A percentile compares a stretch with the other conserved stretches of the same genome.
These are phyloP conservation scores for Cataglyphis albicans DNA, from an alignment of 2,888 invertebrate genomes.

Conservation along the genomic window DNA sequence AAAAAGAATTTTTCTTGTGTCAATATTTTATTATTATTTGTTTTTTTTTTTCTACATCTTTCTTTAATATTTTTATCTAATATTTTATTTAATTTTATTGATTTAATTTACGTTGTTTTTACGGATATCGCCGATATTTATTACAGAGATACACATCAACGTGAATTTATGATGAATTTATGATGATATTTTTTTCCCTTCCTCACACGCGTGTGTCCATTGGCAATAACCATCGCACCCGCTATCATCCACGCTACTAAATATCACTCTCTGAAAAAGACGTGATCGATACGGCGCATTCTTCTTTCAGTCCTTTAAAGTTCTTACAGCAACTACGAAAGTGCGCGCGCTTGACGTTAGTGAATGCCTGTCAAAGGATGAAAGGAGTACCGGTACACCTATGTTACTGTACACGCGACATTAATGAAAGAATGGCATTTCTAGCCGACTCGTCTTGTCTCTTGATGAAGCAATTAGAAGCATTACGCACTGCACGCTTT, in stretches of 20 bases:
- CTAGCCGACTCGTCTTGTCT: conserved; percentile 46
- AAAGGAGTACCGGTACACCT: conserved; percentile 52
- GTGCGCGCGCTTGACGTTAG: conserved; percentile 31
- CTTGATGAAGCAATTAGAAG: conserved; percentile 51
- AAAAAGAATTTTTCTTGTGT: neutral
- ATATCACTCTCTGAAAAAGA: conserved; percentile 80
- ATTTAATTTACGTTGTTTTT: neutral
- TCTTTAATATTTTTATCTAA: neutral
- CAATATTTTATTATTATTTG: neutral
- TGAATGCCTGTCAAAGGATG: conserved; percentile 54
- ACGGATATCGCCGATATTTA: neutral
- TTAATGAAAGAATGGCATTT: conserved; percentile 54
- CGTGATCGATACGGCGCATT: conserved; percentile 79
- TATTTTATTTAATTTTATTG: neutral
- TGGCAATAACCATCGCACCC: conserved; percentile 66
- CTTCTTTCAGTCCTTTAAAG: conserved; percentile 62
- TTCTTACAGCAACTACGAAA: conserved; percentile 54
- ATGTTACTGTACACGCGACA: conserved; percentile 48
- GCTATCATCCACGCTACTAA: conserved; percentile 80
- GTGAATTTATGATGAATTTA: conserved; percentile 24
- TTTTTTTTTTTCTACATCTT: neutral
- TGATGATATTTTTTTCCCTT: neutral
- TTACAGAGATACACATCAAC: neutral
- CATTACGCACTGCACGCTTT: conserved; percentile 37
- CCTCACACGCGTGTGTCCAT: neutral